Evolutionary conservation across 2,113 vertebrate species (phyloP).

Genomic region (Cyprinodon variegatus): DNA sequence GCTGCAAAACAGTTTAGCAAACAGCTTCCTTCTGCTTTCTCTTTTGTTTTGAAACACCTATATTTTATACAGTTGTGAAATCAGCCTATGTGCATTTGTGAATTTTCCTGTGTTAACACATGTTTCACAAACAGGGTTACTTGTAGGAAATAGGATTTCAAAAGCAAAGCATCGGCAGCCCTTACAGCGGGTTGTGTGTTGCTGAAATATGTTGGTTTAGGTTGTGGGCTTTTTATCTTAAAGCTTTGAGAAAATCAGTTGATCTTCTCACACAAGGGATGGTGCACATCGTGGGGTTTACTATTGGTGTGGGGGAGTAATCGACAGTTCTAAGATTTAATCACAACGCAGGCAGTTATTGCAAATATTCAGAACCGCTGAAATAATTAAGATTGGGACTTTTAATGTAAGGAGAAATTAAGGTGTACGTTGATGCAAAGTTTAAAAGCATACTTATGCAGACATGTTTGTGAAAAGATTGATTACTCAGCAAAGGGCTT

Average conservation of each 20-base stretch:
- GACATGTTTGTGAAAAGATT: not conserved
- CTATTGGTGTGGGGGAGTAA: not conserved
- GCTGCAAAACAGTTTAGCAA: not conserved
- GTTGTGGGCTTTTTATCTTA: not conserved
- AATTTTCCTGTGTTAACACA: constrained; percentile 1
- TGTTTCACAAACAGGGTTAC: not conserved
- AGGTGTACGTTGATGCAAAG: not conserved
- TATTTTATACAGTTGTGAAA: constrained; percentile 30
- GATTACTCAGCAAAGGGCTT: too few relatives aligned
- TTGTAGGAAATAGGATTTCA: not conserved
- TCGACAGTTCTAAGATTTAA: not conserved
- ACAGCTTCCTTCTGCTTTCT: constrained; percentile 32
- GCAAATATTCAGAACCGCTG: not conserved
- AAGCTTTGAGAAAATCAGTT: not conserved
- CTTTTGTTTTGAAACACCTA: constrained; percentile 13
- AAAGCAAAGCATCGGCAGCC: not conserved
- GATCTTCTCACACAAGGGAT: not conserved
- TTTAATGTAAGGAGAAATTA: not conserved
- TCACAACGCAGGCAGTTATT: not conserved
- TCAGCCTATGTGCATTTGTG: constrained; percentile 4
- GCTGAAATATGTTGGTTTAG: not conserved
- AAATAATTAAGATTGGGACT: not conserved
- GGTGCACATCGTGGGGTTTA: not conserved
- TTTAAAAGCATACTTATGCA: not conserved
- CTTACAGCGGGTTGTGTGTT: not conserved